Conservation (phyloP, 2,113 vertebrate species). For the Callipepla squamata region DNA sequence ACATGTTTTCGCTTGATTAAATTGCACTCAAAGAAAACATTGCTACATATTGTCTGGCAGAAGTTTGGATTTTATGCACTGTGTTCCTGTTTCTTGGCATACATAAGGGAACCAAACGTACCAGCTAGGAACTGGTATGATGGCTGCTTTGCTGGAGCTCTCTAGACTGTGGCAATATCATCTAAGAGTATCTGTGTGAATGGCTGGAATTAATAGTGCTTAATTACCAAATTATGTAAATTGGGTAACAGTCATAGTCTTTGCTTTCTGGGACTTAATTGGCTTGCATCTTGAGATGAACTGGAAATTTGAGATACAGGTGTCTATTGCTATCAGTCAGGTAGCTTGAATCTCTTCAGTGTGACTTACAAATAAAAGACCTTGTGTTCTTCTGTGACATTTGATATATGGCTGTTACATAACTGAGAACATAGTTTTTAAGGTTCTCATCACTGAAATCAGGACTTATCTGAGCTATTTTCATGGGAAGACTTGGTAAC, state of each 20-base stretch:
- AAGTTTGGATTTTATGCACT: background rate
- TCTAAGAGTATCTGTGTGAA: background rate
- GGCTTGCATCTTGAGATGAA: background rate
- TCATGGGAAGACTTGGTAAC: background rate
- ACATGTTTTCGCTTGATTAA: background rate
- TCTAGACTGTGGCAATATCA: background rate
- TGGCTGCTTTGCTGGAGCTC: background rate
- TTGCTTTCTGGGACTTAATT: fast-evolving
- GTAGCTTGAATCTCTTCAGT: background rate
- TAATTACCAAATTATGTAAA: background rate
- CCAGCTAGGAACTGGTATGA: background rate
- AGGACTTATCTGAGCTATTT: background rate
- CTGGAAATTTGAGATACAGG: background rate
- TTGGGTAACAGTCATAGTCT: background rate
- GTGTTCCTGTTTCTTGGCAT: background rate
- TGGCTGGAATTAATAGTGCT: background rate
- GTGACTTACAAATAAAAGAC: background rate
- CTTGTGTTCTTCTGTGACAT: background rate
- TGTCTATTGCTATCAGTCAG: background rate
- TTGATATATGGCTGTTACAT: background rate
- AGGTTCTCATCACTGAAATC: background rate
- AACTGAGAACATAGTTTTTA: background rate
- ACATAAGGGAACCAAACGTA: background rate
- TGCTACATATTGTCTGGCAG: background rate
- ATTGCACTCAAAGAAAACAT: background rate